Conservation (phyloP, 2,797 vertebrate species). For the Chiloscyllium punctatum region DNA sequence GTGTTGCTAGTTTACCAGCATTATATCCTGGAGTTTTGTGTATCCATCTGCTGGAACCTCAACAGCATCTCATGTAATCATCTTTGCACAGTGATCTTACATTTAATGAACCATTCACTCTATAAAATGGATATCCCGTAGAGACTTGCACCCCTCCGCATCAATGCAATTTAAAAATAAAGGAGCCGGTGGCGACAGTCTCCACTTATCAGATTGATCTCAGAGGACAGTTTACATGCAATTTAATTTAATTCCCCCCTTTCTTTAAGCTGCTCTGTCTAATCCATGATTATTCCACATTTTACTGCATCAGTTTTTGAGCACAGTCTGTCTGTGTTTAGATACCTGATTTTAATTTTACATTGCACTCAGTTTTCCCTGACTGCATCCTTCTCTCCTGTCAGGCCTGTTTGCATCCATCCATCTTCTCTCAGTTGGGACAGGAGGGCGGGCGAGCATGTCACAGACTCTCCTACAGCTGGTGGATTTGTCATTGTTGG, state of each 20-base stretch:
- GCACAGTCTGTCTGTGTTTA: not conserved
- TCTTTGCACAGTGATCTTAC: constrained; percentile 16
- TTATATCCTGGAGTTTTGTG: not conserved
- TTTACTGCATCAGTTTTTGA: constrained; percentile 28
- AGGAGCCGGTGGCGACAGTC: constrained; percentile 33
- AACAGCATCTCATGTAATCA: constrained; percentile 22
- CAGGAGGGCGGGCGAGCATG: constrained; percentile 10
- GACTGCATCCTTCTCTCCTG: not conserved
- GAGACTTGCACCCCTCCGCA: constrained; percentile 20
- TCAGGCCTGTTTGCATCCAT: constrained; percentile 18
- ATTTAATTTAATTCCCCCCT: constrained; percentile 34
- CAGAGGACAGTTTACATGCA: constrained; percentile 33
- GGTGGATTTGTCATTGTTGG: constrained; percentile 34
- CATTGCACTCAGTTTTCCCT: not conserved
- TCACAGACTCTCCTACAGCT: constrained; percentile 8
- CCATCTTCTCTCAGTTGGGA: constrained; percentile 36
- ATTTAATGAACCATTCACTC: constrained; percentile 36
- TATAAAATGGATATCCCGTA: constrained; percentile 24
- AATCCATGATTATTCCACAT: constrained; percentile 37
- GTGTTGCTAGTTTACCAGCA: not conserved
- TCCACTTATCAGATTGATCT: constrained; percentile 36
- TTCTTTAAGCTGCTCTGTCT: constrained; percentile 25
- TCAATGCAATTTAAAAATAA: constrained; percentile 34
- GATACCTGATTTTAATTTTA: not conserved
- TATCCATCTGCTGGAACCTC: not conserved